phyloP scores from a whole-genome alignment of 2,797 vertebrate genomes.

The Bradypus variegatus region DNA sequence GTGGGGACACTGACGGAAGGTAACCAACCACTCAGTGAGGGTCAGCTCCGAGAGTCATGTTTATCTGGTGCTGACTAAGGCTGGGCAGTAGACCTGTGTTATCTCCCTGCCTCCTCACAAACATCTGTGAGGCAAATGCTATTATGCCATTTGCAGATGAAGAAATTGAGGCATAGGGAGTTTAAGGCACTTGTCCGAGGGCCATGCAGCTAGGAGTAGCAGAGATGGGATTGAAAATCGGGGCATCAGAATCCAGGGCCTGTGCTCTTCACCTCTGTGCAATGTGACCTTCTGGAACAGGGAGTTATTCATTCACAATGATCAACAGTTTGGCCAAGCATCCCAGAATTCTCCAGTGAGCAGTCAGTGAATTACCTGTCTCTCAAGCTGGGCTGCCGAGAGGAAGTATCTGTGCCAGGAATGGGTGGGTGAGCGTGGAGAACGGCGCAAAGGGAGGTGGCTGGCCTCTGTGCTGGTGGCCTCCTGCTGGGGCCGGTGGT shows the following conservation, averaged over 20 bases:
- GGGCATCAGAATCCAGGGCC: not conserved
- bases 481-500: too few species aligned
- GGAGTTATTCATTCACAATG: not conserved
- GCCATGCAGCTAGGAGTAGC: not conserved
- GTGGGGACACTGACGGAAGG: not conserved
- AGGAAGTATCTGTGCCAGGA: not conserved
- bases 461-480: not conserved
- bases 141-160: not conserved
- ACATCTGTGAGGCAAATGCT: not conserved
- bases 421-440: not conserved
- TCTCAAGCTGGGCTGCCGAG: not conserved
- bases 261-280: not conserved
- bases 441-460: not conserved
- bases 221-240: not conserved
- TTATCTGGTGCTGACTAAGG: not conserved
- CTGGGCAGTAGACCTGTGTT: not conserved
- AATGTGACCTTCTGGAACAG: not conserved
- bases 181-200: not conserved
- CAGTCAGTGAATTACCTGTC: not conserved
- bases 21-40: not conserved
- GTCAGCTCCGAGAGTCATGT: not conserved
- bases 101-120: not conserved
- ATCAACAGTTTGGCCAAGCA: not conserved
- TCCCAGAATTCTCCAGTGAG: not conserved
- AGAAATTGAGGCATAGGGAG: not conserved